Base-by-base conservation (phyloP, 2,113 vertebrate species). In the Nesogale talazaci region DNA sequence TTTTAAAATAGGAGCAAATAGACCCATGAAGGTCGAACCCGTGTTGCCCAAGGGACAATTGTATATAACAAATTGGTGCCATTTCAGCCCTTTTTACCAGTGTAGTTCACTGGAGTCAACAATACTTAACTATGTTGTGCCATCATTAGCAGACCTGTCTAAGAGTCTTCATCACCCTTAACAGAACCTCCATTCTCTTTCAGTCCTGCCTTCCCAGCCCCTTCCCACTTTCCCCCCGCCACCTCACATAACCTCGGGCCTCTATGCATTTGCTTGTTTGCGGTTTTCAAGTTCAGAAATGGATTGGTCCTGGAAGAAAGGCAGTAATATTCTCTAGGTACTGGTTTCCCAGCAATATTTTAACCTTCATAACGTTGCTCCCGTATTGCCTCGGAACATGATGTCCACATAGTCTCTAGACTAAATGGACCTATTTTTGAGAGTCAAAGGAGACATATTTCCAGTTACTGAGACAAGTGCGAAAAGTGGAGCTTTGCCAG, bases 391-490 rank as follows among this genome's bases (percentile, higher is more conserved):
- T 46, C 8, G 2, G 31, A 81, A 74, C 34, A 42, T 16, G 27
- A 20, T 22, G 69, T 42, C 56, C 65, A 42, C 0, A 36, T 56
- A 76, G 77, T 56, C 19, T 36, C 8, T 20, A 29, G 23, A 46
- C 72, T 5, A 40, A 88, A 75, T n/a, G 11, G 31, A 65, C 34
- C 27, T 15, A 52, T 46, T 57, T 91, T 29, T 80, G 25, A 91
- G 25, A 91, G 95, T 76, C 63, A n/a, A 42, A 82, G 5, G 19
- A 61, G 70, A 16, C 0, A 4, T 59, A 61, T 69, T 86, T 80
- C 63, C 59, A 94, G 69, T 46, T n/a, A 34, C 31, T 42, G 65
- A 72, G 88, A 67, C 70, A 86, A 84, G 6, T 89, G 90, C 46
- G 80, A 74, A 19, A 38, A 12, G 19, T 42, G 56, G 31, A 36